Evolutionary conservation across 2,888 invertebrate species (phyloP).

Genomic region (Aspidiotus destructor): DNA sequence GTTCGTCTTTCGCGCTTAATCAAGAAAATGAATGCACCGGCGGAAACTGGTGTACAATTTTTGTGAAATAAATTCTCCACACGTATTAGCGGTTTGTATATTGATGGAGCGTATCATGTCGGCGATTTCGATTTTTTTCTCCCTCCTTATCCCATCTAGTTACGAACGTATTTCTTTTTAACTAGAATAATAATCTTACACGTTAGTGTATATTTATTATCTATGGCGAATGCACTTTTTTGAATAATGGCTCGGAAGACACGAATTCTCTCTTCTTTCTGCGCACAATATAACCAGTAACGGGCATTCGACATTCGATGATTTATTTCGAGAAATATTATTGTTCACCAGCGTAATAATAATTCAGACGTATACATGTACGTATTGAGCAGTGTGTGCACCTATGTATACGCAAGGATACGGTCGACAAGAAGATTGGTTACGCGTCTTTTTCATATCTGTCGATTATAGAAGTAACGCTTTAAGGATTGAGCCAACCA

Average conservation of each 20-base stretch:
- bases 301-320: slow-evolving; percentile 32
- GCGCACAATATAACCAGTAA: slow-evolving; percentile 23
- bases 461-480: slow-evolving; percentile 13
- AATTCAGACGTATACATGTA: neutral
- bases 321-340: slow-evolving; percentile 31
- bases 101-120: slow-evolving; percentile 25
- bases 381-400: too few species aligned
- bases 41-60: slow-evolving; percentile 3
- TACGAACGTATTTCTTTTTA: slow-evolving; percentile 23
- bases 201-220: slow-evolving; percentile 26
- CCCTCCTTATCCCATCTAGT: neutral
- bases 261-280: slow-evolving; percentile 15
- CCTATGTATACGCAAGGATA: slow-evolving; percentile 27
- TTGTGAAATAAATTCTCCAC: slow-evolving; percentile 23
- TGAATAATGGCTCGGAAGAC: slow-evolving; percentile 30
- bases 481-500: neutral
- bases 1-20: slow-evolving; percentile 1
- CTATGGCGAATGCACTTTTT: slow-evolving; percentile 16
- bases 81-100: slow-evolving; percentile 16
- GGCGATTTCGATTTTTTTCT: slow-evolving; percentile 17
- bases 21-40: neutral
- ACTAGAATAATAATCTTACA: slow-evolving; percentile 19
- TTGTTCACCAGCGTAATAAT: slow-evolving; percentile 15
- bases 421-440: slow-evolving; percentile 26
- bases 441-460: slow-evolving; percentile 29